These are phyloP conservation scores for Gila robusta DNA, from an alignment of 2,797 vertebrate genomes.

Conservation along the genomic window DNA sequence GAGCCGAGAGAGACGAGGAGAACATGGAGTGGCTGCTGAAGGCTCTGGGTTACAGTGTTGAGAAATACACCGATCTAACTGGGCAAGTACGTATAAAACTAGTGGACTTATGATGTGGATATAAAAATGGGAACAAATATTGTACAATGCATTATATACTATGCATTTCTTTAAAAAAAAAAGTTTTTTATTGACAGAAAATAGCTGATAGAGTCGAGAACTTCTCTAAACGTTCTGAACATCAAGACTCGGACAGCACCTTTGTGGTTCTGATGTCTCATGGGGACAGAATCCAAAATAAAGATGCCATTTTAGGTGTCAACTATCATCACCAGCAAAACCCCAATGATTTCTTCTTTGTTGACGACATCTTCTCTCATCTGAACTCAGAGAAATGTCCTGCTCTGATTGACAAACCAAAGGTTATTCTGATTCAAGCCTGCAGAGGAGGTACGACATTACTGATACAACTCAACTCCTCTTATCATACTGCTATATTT, in stretches of 20 bases:
- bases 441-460: background rate
- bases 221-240: rapidly evolving
- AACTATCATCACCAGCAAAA: rapidly evolving
- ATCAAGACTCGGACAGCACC: background rate
- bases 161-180: background rate
- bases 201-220: rapidly evolving
- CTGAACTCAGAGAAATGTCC: background rate
- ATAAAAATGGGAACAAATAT: background rate
- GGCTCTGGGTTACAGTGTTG: background rate
- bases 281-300: rapidly evolving
- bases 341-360: background rate
- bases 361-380: background rate
- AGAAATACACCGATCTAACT: background rate
- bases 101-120: background rate
- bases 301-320: slow-evolving; percentile 20
- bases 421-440: slow-evolving; percentile 11
- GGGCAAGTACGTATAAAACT: background rate
- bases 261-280: slow-evolving; percentile 19
- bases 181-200: background rate
- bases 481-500: background rate
- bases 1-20: background rate
- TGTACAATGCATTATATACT: background rate
- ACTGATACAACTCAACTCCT: background rate
- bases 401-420: background rate
- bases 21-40: slow-evolving; percentile 14